Evolutionary conservation across 2,113 vertebrate genomes (phyloP), one percentile per base, ranked within the genome.

Genomic region (Hippopotamus amphibius): DNA sequence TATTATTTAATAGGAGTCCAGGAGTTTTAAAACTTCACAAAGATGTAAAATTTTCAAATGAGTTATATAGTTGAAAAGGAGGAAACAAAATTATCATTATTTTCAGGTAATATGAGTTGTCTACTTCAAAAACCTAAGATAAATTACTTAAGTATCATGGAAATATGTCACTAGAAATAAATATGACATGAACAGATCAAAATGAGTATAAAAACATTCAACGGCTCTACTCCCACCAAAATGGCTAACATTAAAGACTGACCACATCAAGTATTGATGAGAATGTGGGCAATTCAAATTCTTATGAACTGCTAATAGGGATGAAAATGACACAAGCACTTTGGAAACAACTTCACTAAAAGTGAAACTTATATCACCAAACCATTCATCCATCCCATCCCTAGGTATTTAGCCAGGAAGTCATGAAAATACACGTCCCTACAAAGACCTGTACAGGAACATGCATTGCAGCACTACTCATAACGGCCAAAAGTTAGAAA

Each of bases 341-440:
- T 93, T 66, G 37, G 26, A 90, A 95, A 90, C 28, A 89, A 86
- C 65, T 65, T 55, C 8, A 19, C 15, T 71, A 43, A 72, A 97
- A 74, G 16, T 59, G 13, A 33, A 17, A 90, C 33, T 82, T 87
- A 30, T 0, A 76, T 37, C 71, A 74, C 14, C 21, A 84, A 87
- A 86, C 1, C 30, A 61, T 21, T 93, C n/a, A 43, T 59, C 33
- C 0, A 59, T 48, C 2, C 6, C 3, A 15, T 69, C 50, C 46
- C 24, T 37, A 77, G 10, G 6, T 88, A 72, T 53, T 86, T 82
- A 80, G 33, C 13, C 50, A 90, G n/a, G 37, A 87, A 92, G 41
- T 79, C 33, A 55, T 53, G 30, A 72, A 92, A 61, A 59, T 71
- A 12, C 30, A 13, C 77, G 13, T 66, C 21, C 55, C 83, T 28